Evolutionary conservation across 2,797 vertebrate genomes (phyloP), one percentile per base, ranked within the genome.

Genomic region (Buceros bicornis): DNA sequence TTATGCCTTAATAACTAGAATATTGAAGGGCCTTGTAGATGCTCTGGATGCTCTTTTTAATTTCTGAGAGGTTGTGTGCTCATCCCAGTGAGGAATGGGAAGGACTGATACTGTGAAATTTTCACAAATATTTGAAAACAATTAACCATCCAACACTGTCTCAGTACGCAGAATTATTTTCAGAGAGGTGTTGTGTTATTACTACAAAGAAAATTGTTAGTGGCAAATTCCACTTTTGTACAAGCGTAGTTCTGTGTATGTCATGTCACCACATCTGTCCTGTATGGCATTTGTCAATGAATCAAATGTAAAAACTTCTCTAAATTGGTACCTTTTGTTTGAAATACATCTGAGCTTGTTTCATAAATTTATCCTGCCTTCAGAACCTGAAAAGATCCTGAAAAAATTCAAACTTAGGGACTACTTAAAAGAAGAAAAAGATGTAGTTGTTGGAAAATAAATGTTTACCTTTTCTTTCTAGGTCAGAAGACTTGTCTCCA

Each of bases 401-500:
- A 43, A 82, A 69, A 87, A 26, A 20, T 10, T 67, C 6, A 61
- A 54, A 65, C 16, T 47, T 33, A 24, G 8, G 13, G 15, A 58
- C 61, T 71, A 21, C 40, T 79, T 65, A 47, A 61, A 87, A 69
- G 16, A 81, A 78, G 16, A 45, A 79, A 26, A 72, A 43, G 3
- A 6, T 54, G 22, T 29, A 31, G 40, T 58, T 2, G 16, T 69
- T 57, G 66, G 67, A 89, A 88, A 94, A 76, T 84, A 74, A 94
- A 87, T 47, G 5, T 87, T 82, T 93, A 4, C 43, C 6, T 92
- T 96, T 96, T 94, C 53, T 85, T 98, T 98, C 93, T 98, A 99
- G 99, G 99, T 96, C 99, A 99, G 98, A 99, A 99, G 98, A 99
- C 99, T 11, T 99, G 99, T 97, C 99, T 99, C 92, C 99, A 99